Percentiles rank a stretch among this genome's conserved stretches.
Evolutionary conservation across 2,113 vertebrate species (phyloP).

Genomic region (Azemiops feae): DNA sequence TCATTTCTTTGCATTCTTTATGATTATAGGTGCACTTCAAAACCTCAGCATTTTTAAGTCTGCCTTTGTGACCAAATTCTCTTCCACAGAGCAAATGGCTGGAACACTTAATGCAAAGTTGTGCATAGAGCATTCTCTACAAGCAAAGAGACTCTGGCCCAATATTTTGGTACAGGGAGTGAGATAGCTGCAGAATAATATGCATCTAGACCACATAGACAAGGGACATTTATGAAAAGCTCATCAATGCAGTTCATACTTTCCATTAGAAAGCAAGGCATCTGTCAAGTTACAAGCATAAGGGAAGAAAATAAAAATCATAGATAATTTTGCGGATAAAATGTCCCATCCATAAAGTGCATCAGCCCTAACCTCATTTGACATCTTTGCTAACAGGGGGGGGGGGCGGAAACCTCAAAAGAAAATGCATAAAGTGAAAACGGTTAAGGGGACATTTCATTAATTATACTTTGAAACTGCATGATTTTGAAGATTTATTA

Average conservation of each 20-base stretch:
- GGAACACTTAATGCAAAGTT: background rate
- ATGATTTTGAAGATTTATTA: constrained; percentile 76
- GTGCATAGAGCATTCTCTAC: background rate
- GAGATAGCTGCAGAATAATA: background rate
- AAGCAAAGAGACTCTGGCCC: background rate
- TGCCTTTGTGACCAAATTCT: background rate
- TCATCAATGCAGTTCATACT: background rate
- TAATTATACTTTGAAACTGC: constrained; percentile 80
- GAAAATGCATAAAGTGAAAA: constrained; percentile 41
- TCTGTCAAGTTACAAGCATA: background rate
- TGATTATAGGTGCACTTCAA: background rate
- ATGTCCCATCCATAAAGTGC: background rate
- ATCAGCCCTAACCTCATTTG: constrained; percentile 23
- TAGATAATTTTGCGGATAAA: background rate
- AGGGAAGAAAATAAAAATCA: background rate
- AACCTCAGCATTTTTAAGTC: background rate
- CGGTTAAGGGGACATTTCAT: constrained; percentile 30
- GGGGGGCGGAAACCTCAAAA: constrained; percentile 6
- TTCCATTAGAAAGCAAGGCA: background rate
- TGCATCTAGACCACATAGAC: background rate
- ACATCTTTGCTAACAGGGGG: background rate
- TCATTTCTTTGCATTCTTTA: background rate
- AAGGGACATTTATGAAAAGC: background rate
- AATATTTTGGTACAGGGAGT: background rate
- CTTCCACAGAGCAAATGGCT: background rate